phyloP scores from a whole-genome alignment of 2,113 vertebrate genomes.

The Oryzias woworae region DNA sequence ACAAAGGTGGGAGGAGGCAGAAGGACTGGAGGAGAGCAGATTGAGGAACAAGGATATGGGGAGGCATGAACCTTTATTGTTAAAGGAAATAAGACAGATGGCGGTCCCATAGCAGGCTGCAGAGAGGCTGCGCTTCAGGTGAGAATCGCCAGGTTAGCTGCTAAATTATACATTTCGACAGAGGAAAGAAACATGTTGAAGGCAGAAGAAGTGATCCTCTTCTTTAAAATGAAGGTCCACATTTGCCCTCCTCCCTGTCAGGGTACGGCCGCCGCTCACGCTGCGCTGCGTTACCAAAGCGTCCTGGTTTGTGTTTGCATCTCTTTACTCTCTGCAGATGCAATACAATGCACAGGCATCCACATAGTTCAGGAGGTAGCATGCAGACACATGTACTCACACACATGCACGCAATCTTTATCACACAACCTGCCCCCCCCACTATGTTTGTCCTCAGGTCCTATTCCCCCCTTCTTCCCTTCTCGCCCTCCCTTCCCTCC shows the following conservation, averaged over 20 bases:
- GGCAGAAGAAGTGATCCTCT: slow-evolving; percentile 28
- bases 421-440: slow-evolving; percentile 38
- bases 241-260: slow-evolving; percentile 13
- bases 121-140: slow-evolving; percentile 53
- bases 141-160: slow-evolving; percentile 50
- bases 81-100: slow-evolving; percentile 68
- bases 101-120: slow-evolving; percentile 50
- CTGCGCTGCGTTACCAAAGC: background rate
- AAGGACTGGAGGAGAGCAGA: slow-evolving; percentile 20
- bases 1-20: slow-evolving; percentile 37
- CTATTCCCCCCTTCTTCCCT: slow-evolving; percentile 75
- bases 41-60: slow-evolving; percentile 51
- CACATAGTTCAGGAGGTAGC: slow-evolving; percentile 28
- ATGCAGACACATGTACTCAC: slow-evolving; percentile 51
- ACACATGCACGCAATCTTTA: slow-evolving; percentile 39
- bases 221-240: slow-evolving; percentile 3
- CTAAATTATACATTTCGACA: slow-evolving; percentile 58
- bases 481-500: slow-evolving; percentile 75
- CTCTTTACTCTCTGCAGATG: slow-evolving; percentile 18
- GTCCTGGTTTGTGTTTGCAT: slow-evolving; percentile 19
- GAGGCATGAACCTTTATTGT: slow-evolving; percentile 67
- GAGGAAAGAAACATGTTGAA: slow-evolving; percentile 31
- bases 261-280: background rate
- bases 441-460: slow-evolving; percentile 81
- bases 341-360: slow-evolving; percentile 60